Conservation (phyloP, 2,888 invertebrate species). For the Cryptus viduatorius region DNA sequence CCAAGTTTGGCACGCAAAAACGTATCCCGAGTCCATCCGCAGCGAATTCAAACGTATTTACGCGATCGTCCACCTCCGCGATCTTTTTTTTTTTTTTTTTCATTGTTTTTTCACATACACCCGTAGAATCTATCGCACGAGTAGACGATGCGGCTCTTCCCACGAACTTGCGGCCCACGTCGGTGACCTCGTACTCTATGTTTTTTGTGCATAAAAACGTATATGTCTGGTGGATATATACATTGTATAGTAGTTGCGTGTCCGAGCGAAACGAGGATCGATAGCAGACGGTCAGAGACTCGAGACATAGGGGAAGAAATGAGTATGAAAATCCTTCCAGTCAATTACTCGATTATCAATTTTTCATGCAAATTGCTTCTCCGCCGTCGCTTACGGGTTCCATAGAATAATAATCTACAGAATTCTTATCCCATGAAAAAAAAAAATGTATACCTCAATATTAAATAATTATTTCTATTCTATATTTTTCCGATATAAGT, state of each 20-base stretch:
- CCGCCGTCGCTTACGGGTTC: background rate
- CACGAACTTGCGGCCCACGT: conserved; percentile 68
- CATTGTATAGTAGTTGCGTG: conserved; percentile 43
- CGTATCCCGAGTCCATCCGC: conserved; percentile 20
- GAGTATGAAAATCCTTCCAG: background rate
- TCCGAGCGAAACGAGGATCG: conserved; percentile 64
- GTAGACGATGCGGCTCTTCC: conserved; percentile 41
- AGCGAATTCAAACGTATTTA: conserved; percentile 46
- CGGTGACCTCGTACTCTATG: conserved; percentile 69
- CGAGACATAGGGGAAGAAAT: background rate
- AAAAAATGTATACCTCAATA: background rate
- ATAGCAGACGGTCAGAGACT: conserved; percentile 57
- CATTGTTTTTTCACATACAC: conserved; percentile 1
- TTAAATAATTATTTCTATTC: background rate
- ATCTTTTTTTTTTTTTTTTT: conserved; percentile 29
- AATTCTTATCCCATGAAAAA: background rate
- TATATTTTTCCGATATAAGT: background rate
- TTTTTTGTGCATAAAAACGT: conserved; percentile 67
- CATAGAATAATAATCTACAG: background rate
- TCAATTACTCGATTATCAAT: background rate
- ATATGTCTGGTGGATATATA: conserved; percentile 41
- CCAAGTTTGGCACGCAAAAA: conserved; percentile 65
- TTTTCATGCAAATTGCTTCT: background rate
- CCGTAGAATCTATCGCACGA: background rate
- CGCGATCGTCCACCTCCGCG: conserved; percentile 62